phyloP scores from a whole-genome alignment of 2,113 vertebrate species.

The Athene noctua region DNA sequence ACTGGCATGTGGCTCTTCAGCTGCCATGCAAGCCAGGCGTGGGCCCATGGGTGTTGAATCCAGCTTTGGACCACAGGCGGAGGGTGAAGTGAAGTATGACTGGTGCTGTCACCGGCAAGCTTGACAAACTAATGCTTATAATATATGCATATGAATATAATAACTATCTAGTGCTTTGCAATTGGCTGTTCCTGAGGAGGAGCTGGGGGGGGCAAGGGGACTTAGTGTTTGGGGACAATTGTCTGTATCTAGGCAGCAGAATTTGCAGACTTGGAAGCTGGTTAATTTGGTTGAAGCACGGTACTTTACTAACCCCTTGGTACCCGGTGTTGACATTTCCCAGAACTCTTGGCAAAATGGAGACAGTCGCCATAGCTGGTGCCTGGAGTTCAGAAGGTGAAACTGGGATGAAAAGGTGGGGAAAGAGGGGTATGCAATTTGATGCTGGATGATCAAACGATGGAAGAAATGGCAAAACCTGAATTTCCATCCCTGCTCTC shows the following conservation, averaged over 20 bases:
- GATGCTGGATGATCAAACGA: background rate
- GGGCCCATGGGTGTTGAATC: constrained; percentile 28
- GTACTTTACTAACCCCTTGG: background rate
- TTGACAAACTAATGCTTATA: constrained; percentile 28
- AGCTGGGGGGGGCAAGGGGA: background rate
- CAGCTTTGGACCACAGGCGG: constrained; percentile 49
- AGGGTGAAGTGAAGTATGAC: constrained; percentile 40
- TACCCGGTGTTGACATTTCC: fast-evolving
- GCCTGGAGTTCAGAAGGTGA: background rate
- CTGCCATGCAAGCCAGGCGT: background rate
- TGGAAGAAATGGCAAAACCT: background rate
- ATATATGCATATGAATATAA: background rate
- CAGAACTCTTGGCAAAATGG: background rate
- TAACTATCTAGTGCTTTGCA: background rate
- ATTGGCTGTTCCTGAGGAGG: background rate
- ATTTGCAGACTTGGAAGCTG: background rate
- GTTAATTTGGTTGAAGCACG: background rate
- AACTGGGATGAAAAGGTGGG: background rate
- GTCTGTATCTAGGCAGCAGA: background rate
- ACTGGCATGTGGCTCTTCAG: constrained; percentile 56
- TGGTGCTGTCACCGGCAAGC: background rate
- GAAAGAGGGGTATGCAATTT: background rate
- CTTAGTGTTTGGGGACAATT: background rate
- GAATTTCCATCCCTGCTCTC: background rate
- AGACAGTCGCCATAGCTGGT: background rate